Evolutionary conservation across 2,113 vertebrate genomes (phyloP).

Genomic region (Pimephales promelas): DNA sequence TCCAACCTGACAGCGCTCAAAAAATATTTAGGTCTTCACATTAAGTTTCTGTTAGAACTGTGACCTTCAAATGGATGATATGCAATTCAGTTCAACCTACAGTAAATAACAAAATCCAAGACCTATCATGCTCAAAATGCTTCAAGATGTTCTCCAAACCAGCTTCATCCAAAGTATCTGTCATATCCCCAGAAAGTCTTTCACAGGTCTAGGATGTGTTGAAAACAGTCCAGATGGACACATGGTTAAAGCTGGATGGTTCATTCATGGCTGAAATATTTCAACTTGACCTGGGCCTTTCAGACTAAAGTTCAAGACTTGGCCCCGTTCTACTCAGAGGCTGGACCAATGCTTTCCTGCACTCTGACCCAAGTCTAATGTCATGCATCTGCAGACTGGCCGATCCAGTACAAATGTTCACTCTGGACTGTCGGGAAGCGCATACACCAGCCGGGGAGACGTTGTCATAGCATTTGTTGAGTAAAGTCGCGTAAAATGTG

Average conservation of each 20-base stretch:
- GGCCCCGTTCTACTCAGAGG: constrained; percentile 43
- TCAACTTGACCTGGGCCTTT: constrained; percentile 34
- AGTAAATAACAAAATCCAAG: constrained; percentile 1
- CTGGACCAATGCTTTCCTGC: constrained; percentile 57
- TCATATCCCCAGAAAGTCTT: background rate
- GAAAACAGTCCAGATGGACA: constrained; percentile 46
- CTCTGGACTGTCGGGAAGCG: constrained; percentile 52
- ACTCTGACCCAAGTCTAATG: constrained; percentile 67
- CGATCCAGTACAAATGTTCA: constrained; percentile 48
- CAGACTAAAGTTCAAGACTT: constrained; percentile 65
- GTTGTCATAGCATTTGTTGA: constrained; percentile 39
- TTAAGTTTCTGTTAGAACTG: too few species aligned
- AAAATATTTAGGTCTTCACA: background rate
- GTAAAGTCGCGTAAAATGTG: constrained; percentile 50
- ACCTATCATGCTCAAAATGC: constrained; percentile 6
- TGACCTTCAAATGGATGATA: too few species aligned
- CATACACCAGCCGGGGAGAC: constrained; percentile 48
- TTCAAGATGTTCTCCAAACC: background rate
- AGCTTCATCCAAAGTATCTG: background rate
- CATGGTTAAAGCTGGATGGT: constrained; percentile 49
- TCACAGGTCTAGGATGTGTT: constrained; percentile 16
- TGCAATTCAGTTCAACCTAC: background rate
- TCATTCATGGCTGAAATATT: constrained; percentile 26
- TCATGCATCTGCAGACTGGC: constrained; percentile 61
- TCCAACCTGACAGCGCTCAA: constrained; percentile 17